phyloP scores from a whole-genome alignment of 2,888 invertebrate genomes.

The Chrysomela aeneicollis region DNA sequence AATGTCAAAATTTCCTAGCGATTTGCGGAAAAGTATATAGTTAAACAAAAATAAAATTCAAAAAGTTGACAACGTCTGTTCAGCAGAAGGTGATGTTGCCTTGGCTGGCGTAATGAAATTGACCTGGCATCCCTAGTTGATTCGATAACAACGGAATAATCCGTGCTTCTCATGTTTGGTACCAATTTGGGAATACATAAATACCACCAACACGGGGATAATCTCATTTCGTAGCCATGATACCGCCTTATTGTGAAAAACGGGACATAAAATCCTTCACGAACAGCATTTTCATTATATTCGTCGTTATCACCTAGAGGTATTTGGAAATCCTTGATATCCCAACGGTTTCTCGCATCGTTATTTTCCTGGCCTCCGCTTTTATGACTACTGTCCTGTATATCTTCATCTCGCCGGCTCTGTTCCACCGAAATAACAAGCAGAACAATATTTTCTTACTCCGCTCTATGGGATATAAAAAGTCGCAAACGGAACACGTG shows the following conservation, averaged over 20 bases:
- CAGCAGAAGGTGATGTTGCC: too few relatives aligned
- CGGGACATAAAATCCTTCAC: constrained; percentile 1
- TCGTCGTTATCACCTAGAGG: neutral
- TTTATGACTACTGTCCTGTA: constrained; percentile 3
- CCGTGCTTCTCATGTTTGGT: constrained; percentile 13
- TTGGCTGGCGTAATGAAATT: too few relatives aligned
- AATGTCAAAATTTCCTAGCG: too few relatives aligned
- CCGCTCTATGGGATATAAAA: neutral
- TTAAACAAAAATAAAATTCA: too few relatives aligned
- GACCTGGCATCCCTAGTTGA: too few relatives aligned
- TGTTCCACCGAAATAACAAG: neutral
- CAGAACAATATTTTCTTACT: neutral
- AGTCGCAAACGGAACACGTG: neutral
- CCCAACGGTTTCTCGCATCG: neutral
- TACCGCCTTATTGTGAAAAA: constrained; percentile 1
- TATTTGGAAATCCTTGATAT: constrained; percentile 6
- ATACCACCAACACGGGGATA: neutral
- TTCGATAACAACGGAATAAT: too few relatives aligned
- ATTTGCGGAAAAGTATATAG: too few relatives aligned
- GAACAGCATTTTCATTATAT: constrained; percentile 1
- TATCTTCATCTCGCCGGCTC: neutral
- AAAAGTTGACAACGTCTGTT: too few relatives aligned
- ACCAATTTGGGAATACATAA: constrained; percentile 11
- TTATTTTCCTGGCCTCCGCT: neutral
- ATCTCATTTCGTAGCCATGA: neutral